phyloP scores from a whole-genome alignment of 2,113 vertebrate species.

The Pithys albifrons region DNA sequence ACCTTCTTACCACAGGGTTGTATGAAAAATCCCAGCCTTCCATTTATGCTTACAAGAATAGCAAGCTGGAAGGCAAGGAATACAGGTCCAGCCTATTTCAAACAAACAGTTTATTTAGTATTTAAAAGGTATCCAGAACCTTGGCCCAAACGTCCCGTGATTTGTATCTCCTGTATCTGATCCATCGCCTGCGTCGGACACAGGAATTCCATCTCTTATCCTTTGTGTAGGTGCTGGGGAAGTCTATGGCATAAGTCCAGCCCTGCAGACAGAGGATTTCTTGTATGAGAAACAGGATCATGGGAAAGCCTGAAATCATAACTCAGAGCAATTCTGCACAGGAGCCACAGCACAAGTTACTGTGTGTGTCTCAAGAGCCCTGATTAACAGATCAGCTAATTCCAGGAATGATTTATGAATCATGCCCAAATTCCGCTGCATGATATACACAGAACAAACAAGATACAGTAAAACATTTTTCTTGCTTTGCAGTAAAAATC shows the following conservation, averaged over 20 bases:
- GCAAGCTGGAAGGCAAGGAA: neutral
- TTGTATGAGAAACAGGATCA: conserved; percentile 9
- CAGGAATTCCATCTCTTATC: conserved; percentile 98
- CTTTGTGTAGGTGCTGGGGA: conserved; percentile 92
- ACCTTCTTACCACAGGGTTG: neutral
- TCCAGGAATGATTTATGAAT: neutral
- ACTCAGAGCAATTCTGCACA: neutral
- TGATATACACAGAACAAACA: neutral
- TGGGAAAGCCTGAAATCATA: neutral
- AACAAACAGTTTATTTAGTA: neutral
- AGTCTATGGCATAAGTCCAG: conserved; percentile 95
- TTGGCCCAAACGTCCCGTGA: conserved; percentile 91
- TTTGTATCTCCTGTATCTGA: conserved; percentile 93
- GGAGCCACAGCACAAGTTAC: neutral
- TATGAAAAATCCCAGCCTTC: neutral
- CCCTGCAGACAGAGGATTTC: conserved; percentile 79
- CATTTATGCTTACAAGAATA: neutral
- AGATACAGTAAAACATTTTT: neutral
- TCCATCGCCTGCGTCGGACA: conserved; percentile 91
- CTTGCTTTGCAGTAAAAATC: neutral
- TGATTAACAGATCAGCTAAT: conserved; percentile 28
- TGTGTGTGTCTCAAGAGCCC: neutral
- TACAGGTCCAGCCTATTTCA: neutral
- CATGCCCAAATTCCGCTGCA: neutral
- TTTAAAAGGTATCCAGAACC: conserved; percentile 65